A percentile compares a stretch with the other conserved stretches of the same genome.
Evolutionary conservation across 2,888 invertebrate genomes (phyloP).

Genomic region (Drosophila maculinotata): DNA sequence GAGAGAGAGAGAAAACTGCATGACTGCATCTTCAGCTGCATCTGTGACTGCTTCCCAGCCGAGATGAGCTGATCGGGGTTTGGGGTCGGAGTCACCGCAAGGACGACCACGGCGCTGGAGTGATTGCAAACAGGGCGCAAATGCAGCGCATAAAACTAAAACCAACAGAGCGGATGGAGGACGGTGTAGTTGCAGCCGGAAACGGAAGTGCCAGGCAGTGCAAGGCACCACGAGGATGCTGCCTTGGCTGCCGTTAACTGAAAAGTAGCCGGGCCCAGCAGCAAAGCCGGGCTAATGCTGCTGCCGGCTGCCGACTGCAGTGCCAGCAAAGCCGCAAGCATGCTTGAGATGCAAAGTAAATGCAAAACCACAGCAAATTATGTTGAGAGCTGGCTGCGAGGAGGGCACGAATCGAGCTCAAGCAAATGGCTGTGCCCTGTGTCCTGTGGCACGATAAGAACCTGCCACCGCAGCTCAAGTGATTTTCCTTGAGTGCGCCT

Average conservation of each 20-base stretch:
- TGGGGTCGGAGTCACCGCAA: slow-evolving; percentile 54
- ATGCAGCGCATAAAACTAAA: slow-evolving; percentile 66
- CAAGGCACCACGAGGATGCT: slow-evolving; percentile 46
- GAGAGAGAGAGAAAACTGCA: slow-evolving; percentile 11
- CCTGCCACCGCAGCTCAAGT: slow-evolving; percentile 67
- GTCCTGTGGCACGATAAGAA: slow-evolving; percentile 41
- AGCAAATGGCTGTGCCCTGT: slow-evolving; percentile 43
- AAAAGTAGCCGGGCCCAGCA: slow-evolving; percentile 27
- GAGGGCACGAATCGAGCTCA: slow-evolving; percentile 39
- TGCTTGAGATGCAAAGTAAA: slow-evolving; percentile 77
- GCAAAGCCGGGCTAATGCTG: slow-evolving; percentile 52
- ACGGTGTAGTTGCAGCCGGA: slow-evolving; percentile 49
- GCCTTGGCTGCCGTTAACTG: slow-evolving; percentile 9
- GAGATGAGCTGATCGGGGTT: slow-evolving; percentile 13
- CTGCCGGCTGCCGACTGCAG: slow-evolving; percentile 37
- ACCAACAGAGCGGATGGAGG: slow-evolving; percentile 57
- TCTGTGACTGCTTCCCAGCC: slow-evolving; percentile 12
- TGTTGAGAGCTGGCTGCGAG: slow-evolving; percentile 63
- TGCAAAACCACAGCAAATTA: slow-evolving; percentile 81
- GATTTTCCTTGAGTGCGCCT: slow-evolving; percentile 70
- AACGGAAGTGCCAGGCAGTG: slow-evolving; percentile 67
- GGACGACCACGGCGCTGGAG: slow-evolving; percentile 62
- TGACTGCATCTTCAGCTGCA: slow-evolving; percentile 31
- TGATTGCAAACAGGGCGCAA: slow-evolving; percentile 70
- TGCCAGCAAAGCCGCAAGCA: slow-evolving; percentile 64